Base-by-base conservation (phyloP, 2,888 invertebrate genomes). In the Patella depressa region DNA sequence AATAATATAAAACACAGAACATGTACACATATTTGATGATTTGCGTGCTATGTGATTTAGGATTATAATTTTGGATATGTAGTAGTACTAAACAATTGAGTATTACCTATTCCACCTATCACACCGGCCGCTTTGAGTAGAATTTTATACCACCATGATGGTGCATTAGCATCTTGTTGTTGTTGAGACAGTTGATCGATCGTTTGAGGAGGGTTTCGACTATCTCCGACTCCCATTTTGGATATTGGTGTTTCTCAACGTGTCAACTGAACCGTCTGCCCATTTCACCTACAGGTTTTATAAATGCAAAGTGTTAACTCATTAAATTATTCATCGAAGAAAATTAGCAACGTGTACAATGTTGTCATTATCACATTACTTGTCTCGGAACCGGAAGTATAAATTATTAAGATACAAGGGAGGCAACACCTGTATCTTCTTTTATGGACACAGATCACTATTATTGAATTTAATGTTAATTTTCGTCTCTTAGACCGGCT, bases 61-160 rank as follows among this genome's bases (percentile, higher is more conserved):
- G 34, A 34, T 34, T 34, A 34, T 34, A 34, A 5, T 34, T 34
- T 34, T 5, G 4, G 34, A 34, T 34, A 7, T 29, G 29, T 29
- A 29, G 29, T 45, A 45, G 9, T 45, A 9, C 45, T 45, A 45
- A 9, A 45, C 45, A 45, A 45, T 7, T 7, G 9, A 45, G 24
- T 24, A 55, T 82, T 79, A 86, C 86, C 83, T 11, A 85, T 71
- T 57, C 86, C 86, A 15, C 85, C 86, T n/a, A 85, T 78, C 7
- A 84, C 84, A 53, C 86, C 86, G 9, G 83, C 76, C 2, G 83
- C 85, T 74, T 84, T 80, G 15, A 84, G 80, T 17, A 86, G 74
- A 15, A 85, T 79, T 81, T 84, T 86, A 72, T 84, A 85, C 86
- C 86, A 86, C 86, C 86, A 86, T 0, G 86, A 53, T 55, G 75